phyloP scores from a whole-genome alignment of 2,888 invertebrate species.

The Chymomyza caudatula region DNA sequence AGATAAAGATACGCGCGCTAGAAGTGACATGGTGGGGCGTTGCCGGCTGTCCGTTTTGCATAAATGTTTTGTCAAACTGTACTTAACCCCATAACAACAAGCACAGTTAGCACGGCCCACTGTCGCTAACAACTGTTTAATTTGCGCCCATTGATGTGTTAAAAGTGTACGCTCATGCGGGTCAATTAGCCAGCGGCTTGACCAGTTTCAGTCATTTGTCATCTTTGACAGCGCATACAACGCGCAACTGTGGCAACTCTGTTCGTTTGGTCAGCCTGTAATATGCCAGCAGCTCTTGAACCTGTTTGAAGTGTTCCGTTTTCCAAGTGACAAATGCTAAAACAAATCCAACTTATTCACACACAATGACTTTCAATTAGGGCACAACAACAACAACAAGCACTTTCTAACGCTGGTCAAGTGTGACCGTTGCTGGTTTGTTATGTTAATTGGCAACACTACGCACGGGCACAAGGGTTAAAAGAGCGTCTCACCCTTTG shows the following conservation, averaged over 20 bases:
- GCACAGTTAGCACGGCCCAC: neutral
- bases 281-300: slow-evolving; percentile 53
- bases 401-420: slow-evolving; percentile 39
- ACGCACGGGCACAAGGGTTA: slow-evolving; percentile 44
- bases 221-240: slow-evolving; percentile 44
- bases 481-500: slow-evolving; percentile 22
- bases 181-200: slow-evolving; percentile 46
- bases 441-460: slow-evolving; percentile 61
- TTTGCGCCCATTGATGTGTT: slow-evolving; percentile 51
- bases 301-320: slow-evolving; percentile 54
- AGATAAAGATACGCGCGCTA: slow-evolving; percentile 50
- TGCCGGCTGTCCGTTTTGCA: slow-evolving; percentile 28
- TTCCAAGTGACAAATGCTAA: slow-evolving; percentile 46
- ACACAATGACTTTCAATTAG: slow-evolving; percentile 71
- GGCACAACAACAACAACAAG: slow-evolving; percentile 13
- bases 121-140: slow-evolving; percentile 45
- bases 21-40: slow-evolving; percentile 53
- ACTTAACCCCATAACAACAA: neutral
- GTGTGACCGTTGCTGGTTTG: slow-evolving; percentile 33
- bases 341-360: slow-evolving; percentile 49
- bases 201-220: slow-evolving; percentile 59
- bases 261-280: slow-evolving; percentile 19
- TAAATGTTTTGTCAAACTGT: slow-evolving; percentile 32
- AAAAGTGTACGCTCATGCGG: slow-evolving; percentile 47
- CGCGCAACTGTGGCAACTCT: slow-evolving; percentile 18